phyloP scores from a whole-genome alignment of 1,140 invertebrate genomes.

The Camponotus pennsylvanicus region DNA sequence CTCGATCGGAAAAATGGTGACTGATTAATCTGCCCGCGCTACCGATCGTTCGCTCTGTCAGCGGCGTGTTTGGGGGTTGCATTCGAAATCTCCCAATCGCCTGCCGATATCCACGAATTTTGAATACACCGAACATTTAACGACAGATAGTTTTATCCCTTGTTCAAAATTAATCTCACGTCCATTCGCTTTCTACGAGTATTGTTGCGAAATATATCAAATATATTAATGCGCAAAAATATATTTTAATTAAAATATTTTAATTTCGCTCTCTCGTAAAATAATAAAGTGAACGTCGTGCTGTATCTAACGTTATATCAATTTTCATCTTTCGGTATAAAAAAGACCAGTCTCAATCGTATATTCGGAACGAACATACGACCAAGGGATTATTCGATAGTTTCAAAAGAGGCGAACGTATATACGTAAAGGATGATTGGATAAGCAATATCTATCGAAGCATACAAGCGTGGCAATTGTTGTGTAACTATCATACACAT shows the following conservation, averaged over 20 bases:
- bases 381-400: not conserved
- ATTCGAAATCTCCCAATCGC: slow-evolving; percentile 46
- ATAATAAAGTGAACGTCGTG: not conserved
- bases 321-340: not conserved
- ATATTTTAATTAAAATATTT: not conserved
- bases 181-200: not conserved
- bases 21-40: slow-evolving; percentile 53
- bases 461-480: slow-evolving; percentile 7
- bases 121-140: slow-evolving; percentile 17
- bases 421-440: slow-evolving; percentile 19
- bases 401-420: not conserved
- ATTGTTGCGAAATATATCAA: not conserved
- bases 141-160: slow-evolving; percentile 7
- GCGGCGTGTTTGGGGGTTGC: not conserved
- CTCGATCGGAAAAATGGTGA: slow-evolving; percentile 59
- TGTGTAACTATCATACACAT: slow-evolving; percentile 27
- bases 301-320: too few relatives aligned
- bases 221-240: not conserved
- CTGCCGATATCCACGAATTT: slow-evolving; percentile 15
- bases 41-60: slow-evolving; percentile 27
- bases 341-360: not conserved
- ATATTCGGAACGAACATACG: not conserved
- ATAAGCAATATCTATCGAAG: slow-evolving; percentile 20
- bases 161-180: slow-evolving; percentile 16
- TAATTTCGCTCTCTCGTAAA: not conserved